Evolutionary conservation across 2,113 vertebrate species (phyloP), one percentile per base, ranked within the genome.

Genomic region (Ramphastos sulfuratus): DNA sequence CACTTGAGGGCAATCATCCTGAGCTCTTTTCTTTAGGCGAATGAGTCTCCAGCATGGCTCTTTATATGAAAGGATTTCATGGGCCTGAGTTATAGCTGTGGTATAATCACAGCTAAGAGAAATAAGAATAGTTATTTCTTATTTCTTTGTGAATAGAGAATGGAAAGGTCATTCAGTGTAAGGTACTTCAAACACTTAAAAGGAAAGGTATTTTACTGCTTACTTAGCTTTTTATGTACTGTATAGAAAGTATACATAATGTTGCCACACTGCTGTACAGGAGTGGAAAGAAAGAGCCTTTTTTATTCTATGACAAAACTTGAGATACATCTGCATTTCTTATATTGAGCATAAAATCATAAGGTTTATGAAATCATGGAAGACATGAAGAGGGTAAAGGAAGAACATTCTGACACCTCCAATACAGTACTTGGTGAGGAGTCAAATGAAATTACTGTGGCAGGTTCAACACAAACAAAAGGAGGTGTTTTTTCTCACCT

Each of bases 151-250:
- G 96, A 93, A 95, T 85, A 81, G 81, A 92, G 95, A 94, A 92
- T n/a, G 35, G 90, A 89, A 94, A 87, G 77, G 96, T 95, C 96
- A 94, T 70, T 69, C 55, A 81, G 89, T 91, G 93, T 89, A 95
- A 82, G 66, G 81, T 89, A 95, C 93, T 93, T 92, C 92, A 95
- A 96, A 95, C 85, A 94, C 95, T 97, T 97, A 85, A 97, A 97
- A 97, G 92, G 66, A 89, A 92, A 90, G 54, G 35, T 94, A 94
- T 97, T 97, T 92, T 94, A 95, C 89, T 95, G 87, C 70, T 91
- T 92, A 82, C 66, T 85, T 94, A 84, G 94, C 93, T 96, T 95
- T 93, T 91, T 95, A 95, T 76, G 84, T 85, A 73, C 67, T 58
- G 28, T 69, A 81, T 63, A 75, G 82, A 78, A 74, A 82, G 63